Percentiles rank a stretch among this genome's conserved stretches.
These are phyloP conservation scores for Drosophila tsacasi DNA, from an alignment of 1,140 invertebrate genomes.

Conservation along the genomic window DNA sequence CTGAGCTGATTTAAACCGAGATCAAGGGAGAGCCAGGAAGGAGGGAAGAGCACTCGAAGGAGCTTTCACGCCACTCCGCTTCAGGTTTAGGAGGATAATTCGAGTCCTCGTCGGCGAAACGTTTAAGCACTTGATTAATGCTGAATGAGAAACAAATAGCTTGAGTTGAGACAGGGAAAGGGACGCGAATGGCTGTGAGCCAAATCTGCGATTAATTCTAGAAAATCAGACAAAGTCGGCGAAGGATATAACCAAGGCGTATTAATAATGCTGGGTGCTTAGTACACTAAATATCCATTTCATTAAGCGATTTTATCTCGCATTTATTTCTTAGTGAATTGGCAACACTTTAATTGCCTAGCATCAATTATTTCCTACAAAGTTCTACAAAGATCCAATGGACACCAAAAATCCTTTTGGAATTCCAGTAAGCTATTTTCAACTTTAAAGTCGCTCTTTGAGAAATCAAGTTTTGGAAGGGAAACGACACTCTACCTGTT, in stretches of 20 bases:
- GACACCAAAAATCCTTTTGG: background rate
- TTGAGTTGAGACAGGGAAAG: background rate
- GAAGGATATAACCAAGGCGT: slow-evolving; percentile 13
- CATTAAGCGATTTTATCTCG: background rate
- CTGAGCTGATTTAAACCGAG: slow-evolving; percentile 49
- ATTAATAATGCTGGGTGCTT: slow-evolving; percentile 6
- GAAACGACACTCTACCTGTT: background rate
- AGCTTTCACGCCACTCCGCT: slow-evolving; percentile 62
- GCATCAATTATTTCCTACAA: background rate
- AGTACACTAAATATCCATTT: slow-evolving; percentile 5
- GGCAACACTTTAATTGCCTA: background rate
- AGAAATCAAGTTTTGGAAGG: background rate
- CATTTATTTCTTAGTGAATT: background rate
- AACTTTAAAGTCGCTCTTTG: no score
- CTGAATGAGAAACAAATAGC: slow-evolving; percentile 32
- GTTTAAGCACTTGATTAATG: slow-evolving; percentile 71
- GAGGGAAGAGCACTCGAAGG: slow-evolving; percentile 5
- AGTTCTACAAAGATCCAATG: background rate
- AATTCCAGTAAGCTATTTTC: background rate
- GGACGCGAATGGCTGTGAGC: slow-evolving; percentile 10
- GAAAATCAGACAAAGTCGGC: slow-evolving; percentile 9
- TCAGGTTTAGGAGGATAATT: slow-evolving; percentile 39
- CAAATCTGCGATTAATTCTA: slow-evolving; percentile 37
- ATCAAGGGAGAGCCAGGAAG: background rate
- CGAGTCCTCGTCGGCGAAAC: slow-evolving; percentile 12